Evolutionary conservation across 2,888 invertebrate genomes (phyloP).

Genomic region (Coronaproctus castanopsis): DNA sequence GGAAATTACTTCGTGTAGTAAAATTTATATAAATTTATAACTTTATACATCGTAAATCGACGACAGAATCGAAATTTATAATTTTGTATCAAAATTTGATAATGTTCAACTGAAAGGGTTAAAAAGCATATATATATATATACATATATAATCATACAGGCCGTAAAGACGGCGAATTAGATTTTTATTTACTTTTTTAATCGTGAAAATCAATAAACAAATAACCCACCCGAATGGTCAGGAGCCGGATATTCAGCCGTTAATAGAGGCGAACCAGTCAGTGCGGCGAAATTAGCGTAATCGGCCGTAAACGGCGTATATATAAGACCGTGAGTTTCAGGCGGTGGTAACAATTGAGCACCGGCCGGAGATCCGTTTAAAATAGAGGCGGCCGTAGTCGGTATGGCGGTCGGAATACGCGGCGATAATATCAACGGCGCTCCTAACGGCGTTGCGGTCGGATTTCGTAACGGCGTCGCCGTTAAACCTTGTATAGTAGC

Average conservation of each 20-base stretch:
- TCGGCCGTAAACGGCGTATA: constrained; percentile 61
- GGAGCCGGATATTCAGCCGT: constrained; percentile 56
- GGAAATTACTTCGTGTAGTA: no score
- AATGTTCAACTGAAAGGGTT: no score
- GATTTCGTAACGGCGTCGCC: constrained; percentile 39
- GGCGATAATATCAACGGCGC: constrained; percentile 84
- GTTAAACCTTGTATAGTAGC: constrained; percentile 36
- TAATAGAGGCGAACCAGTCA: constrained; percentile 56
- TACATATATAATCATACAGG: no score
- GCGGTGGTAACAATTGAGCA: constrained; percentile 37
- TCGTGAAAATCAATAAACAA: constrained; percentile 51
- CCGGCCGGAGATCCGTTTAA: constrained; percentile 39
- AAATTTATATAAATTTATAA: no score
- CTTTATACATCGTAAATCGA: no score
- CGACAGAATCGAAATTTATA: no score
- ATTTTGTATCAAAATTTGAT: no score
- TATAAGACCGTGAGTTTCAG: constrained; percentile 40
- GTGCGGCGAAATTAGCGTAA: constrained; percentile 75
- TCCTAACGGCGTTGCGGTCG: constrained; percentile 57
- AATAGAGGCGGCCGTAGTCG: constrained; percentile 48
- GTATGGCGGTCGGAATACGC: constrained; percentile 48
- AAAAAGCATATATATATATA: no score
- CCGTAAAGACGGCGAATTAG: no score
- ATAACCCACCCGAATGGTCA: constrained; percentile 91
- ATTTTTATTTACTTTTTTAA: no score